Evolutionary conservation across 2,113 vertebrate species (phyloP).

Genomic region (Cyprinus carpio): DNA sequence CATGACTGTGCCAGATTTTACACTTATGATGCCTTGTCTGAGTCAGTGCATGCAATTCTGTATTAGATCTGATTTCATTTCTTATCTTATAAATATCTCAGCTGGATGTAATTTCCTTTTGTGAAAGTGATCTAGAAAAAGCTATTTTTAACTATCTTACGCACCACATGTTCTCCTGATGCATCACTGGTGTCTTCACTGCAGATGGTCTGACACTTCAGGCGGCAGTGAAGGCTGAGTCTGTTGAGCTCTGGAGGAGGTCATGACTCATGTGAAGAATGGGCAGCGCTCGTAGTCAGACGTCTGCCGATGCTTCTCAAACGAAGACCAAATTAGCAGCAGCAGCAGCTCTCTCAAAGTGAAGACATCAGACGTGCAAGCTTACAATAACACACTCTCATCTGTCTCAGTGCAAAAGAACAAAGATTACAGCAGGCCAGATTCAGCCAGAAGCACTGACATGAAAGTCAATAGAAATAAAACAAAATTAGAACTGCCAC

Average conservation of each 20-base stretch:
- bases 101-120: background rate
- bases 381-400: background rate
- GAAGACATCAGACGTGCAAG: background rate
- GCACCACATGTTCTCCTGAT: slow-evolving; percentile 18
- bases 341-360: background rate
- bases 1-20: background rate
- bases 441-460: background rate
- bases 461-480: background rate
- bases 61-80: background rate
- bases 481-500: background rate
- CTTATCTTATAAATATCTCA: slow-evolving; percentile 19
- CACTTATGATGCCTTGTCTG: background rate
- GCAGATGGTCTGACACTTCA: slow-evolving; percentile 12
- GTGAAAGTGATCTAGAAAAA: slow-evolving; percentile 15
- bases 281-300: background rate
- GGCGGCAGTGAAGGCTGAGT: background rate
- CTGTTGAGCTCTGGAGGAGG: slow-evolving; percentile 18
- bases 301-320: background rate
- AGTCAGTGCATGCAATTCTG: background rate
- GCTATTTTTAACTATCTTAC: background rate
- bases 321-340: background rate
- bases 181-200: slow-evolving; percentile 24
- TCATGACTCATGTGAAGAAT: slow-evolving; percentile 37
- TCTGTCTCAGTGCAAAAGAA: background rate
- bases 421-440: background rate